Conservation (phyloP, 2,797 vertebrate genomes). For the Selene dorsalis region DNA sequence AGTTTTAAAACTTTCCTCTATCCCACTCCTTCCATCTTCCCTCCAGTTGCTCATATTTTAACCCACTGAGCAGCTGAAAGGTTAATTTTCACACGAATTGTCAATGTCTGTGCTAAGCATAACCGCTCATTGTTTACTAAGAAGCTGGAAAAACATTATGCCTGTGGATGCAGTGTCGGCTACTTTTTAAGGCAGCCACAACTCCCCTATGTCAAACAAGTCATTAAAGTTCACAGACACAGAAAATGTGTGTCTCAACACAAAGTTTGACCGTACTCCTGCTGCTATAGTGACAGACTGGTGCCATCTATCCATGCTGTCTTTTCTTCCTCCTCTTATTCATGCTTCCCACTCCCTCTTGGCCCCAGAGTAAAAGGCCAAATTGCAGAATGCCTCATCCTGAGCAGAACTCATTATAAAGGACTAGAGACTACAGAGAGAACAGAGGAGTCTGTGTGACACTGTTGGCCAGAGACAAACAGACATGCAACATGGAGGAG, state of each 20-base stretch:
- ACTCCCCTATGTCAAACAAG: not conserved
- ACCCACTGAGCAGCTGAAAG: not conserved
- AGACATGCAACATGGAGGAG: conserved; percentile 47
- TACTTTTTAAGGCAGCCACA: not conserved
- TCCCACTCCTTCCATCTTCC: not conserved
- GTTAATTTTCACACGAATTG: not conserved
- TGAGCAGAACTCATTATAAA: conserved; percentile 73
- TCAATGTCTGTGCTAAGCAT: not conserved
- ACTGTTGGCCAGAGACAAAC: conserved; percentile 59
- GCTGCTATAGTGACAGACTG: conserved; percentile 50
- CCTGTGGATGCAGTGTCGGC: not conserved
- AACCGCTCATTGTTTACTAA: not conserved
- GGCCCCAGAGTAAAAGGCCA: conserved; percentile 65
- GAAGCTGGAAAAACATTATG: not conserved
- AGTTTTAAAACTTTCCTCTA: not conserved
- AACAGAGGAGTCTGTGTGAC: conserved; percentile 76
- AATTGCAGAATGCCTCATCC: conserved; percentile 65
- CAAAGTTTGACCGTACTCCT: conserved; percentile 8
- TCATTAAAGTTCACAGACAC: not conserved
- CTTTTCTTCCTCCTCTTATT: conserved; percentile 53
- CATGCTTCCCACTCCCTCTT: conserved; percentile 44
- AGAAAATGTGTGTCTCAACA: conserved; percentile 17
- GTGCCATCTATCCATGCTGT: conserved; percentile 43
- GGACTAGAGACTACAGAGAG: conserved; percentile 54
- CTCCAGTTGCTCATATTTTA: not conserved